Evolutionary conservation across 2,888 invertebrate genomes (phyloP), one percentile per base, ranked within the genome.

Genomic region (Acleris cristana): DNA sequence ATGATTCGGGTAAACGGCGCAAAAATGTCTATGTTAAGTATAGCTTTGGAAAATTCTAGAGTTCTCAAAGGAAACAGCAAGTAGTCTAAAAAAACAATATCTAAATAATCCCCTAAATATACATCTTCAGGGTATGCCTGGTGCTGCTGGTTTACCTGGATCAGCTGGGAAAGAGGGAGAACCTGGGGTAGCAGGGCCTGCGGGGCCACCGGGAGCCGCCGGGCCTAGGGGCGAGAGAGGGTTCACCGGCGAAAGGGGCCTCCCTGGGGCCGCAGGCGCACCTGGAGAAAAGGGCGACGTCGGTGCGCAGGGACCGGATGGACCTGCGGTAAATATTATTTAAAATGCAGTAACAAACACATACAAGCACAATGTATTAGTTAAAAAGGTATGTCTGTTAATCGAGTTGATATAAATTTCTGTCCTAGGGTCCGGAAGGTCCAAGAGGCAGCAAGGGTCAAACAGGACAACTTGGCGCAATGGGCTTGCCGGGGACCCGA

Each of bases 111-210:
- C 8, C 7, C 2, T 21, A 34, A 14, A n/a, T n/a, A n/a, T n/a
- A n/a, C n/a, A n/a, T 63, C 2, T 76, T 4, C 69, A 95, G 95
- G 96, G 96, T 51, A 93, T 96, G 79, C 96, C 97, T 19, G 97
- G 97, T 69, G 83, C 94, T 48, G 93, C 95, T 44, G 97, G 97
- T 1, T 94, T 94, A 78, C 94, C 96, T 2, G 97, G 97, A 0
- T 82, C 94, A 8, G 93, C 96, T 1, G 97, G 97, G n/a, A 97
- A 97, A 86, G 96, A 97, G 82, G 97, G 97, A 3, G 96, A 96
- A 79, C 86, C 94, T 2, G 97, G 97, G 1, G 80, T 95, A 14
- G 95, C 95, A 62, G 97, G 97, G 1, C 94, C 94, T 1, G 84
- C 92, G 2, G 96, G 95, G 0, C 91, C 93, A 1, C 87, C 94